These are phyloP conservation scores for Halichondria panicea DNA, from an alignment of 37 sponge, comb jelly and placozoan genomes.

Conservation along the genomic window DNA sequence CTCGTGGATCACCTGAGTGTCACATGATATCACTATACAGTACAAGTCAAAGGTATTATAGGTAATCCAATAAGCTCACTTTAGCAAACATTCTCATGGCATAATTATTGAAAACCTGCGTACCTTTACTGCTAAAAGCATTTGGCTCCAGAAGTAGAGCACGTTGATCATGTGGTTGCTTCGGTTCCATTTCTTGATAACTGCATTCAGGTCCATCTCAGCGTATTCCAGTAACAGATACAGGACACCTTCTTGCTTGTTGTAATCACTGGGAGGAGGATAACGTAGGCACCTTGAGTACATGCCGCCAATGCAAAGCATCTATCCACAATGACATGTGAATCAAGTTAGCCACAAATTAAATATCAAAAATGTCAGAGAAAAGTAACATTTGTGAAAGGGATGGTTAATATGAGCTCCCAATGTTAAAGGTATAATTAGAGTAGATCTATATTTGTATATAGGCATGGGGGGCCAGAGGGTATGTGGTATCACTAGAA, in stretches of 20 bases:
- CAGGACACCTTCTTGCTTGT: conserved; percentile 24
- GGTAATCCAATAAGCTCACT: too few relatives aligned
- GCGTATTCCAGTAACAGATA: conserved; percentile 77
- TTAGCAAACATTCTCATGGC: neutral
- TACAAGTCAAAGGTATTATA: neutral
- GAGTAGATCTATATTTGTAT: too few relatives aligned
- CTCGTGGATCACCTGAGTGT: conserved; percentile 63
- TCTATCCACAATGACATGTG: too few relatives aligned
- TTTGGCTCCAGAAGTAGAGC: conserved; percentile 61
- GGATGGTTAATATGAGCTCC: too few relatives aligned
- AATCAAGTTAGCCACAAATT: too few relatives aligned
- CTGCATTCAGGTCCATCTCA: conserved; percentile 57
- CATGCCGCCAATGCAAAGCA: too few relatives aligned
- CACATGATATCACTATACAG: neutral
- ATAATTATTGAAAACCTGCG: neutral
- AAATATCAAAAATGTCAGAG: too few relatives aligned
- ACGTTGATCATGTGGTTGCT: conserved; percentile 17
- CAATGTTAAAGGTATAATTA: too few relatives aligned
- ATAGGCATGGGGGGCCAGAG: too few relatives aligned
- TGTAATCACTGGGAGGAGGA: conserved; percentile 30
- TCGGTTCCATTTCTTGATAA: conserved; percentile 18
- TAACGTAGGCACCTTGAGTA: neutral
- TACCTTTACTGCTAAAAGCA: conserved; percentile 68
- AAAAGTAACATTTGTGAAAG: too few relatives aligned
- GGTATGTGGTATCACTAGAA: too few relatives aligned